These are phyloP conservation scores for Yponomeuta malinellus DNA, from an alignment of 2,888 invertebrate species.

Conservation along the genomic window DNA sequence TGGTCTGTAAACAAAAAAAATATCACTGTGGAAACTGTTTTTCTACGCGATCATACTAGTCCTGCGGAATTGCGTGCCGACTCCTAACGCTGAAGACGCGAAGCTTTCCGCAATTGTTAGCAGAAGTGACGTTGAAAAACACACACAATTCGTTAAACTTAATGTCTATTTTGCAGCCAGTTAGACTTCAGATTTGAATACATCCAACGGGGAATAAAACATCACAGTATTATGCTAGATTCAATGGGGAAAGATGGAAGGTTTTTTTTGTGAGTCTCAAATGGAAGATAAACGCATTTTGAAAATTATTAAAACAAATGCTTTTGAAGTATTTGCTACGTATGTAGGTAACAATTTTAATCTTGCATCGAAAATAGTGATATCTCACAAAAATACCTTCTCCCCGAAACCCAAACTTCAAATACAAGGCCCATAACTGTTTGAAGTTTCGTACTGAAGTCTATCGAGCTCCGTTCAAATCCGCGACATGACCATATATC, in stretches of 20 bases:
- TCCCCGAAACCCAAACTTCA: background rate
- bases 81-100: background rate
- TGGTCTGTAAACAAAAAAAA: no score
- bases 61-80: background rate
- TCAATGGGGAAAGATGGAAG: background rate
- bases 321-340: no score
- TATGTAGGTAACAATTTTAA: no score
- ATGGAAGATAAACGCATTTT: no score
- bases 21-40: constrained; percentile 19
- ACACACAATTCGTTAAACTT: constrained; percentile 7
- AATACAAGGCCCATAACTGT: background rate
- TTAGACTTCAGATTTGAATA: background rate
- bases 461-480: constrained; percentile 43
- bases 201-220: background rate
- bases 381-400: background rate
- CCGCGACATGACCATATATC: constrained; percentile 71
- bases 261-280: background rate
- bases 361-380: no score
- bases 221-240: background rate
- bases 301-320: no score
- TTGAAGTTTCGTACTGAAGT: constrained; percentile 4
- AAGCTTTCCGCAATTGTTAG: background rate
- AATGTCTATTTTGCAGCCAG: background rate
- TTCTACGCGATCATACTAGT: background rate
- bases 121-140: constrained; percentile 10